Conservation (phyloP, 2,113 vertebrate genomes). For the Callocephalon fimbriatum region DNA sequence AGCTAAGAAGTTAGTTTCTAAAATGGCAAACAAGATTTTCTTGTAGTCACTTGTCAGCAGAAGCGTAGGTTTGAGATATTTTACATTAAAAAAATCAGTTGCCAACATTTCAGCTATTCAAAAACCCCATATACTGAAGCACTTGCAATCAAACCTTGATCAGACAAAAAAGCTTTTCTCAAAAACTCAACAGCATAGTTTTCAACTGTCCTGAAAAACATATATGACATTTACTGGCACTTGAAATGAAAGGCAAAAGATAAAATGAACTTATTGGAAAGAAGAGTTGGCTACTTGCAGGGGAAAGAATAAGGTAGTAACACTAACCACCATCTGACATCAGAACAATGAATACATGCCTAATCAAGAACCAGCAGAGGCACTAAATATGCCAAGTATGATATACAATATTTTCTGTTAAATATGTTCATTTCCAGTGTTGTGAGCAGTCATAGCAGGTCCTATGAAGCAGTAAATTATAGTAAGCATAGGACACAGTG, state of each 20-base stretch:
- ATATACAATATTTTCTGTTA: background rate
- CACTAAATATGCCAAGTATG: background rate
- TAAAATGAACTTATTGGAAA: background rate
- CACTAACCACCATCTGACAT: background rate
- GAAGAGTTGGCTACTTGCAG: background rate
- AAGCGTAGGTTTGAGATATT: background rate
- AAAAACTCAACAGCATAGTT: background rate
- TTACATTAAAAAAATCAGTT: background rate
- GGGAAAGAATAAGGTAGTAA: background rate
- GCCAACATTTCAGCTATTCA: background rate
- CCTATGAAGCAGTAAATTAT: background rate
- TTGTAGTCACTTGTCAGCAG: background rate
- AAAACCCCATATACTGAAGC: background rate
- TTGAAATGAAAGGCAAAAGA: background rate
- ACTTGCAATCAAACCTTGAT: background rate
- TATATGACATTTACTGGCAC: accelerated
- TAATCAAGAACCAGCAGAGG: background rate
- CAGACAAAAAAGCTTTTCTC: background rate
- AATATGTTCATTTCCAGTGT: background rate
- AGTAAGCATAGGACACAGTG: background rate
- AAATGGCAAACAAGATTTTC: background rate
- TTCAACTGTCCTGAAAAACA: background rate
- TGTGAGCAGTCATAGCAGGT: background rate
- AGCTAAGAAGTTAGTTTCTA: background rate
- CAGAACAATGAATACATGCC: background rate